Percentiles rank a stretch among this genome's conserved stretches.
Conservation (phyloP, 1,140 invertebrate species). For the Dinothrombium tinctorium region DNA sequence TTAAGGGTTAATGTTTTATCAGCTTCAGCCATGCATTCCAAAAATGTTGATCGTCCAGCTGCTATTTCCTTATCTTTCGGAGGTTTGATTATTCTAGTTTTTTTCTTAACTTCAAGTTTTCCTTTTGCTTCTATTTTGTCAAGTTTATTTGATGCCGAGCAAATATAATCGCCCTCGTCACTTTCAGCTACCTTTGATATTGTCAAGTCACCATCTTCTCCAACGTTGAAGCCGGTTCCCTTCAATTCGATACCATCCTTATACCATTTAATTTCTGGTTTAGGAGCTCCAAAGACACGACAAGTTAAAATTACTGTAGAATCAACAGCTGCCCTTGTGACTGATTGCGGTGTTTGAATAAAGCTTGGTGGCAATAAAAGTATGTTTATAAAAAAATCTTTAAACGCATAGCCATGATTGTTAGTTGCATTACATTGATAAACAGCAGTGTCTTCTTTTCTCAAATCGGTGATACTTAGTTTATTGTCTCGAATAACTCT, state of each 20-base stretch:
- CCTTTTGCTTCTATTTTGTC: slow-evolving; percentile 49
- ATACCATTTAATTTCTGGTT: slow-evolving; percentile 80
- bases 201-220: slow-evolving; percentile 52
- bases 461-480: slow-evolving; percentile 55
- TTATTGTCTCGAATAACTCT: slow-evolving; percentile 32
- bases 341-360: slow-evolving; percentile 46
- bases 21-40: slow-evolving; percentile 68
- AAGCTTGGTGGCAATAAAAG: slow-evolving; percentile 70
- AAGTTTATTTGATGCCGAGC: slow-evolving; percentile 77
- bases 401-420: slow-evolving; percentile 88
- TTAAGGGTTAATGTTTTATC: slow-evolving; percentile 49
- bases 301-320: slow-evolving; percentile 58
- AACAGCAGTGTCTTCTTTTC: slow-evolving; percentile 79
- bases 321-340: slow-evolving; percentile 42
- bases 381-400: slow-evolving; percentile 93
- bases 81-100: slow-evolving; percentile 53
- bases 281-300: slow-evolving; percentile 81
- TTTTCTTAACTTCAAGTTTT: slow-evolving; percentile 50
- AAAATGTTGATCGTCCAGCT: slow-evolving; percentile 63
- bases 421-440: slow-evolving; percentile 98
- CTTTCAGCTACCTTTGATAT: slow-evolving; percentile 55
- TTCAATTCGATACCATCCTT: slow-evolving; percentile 53
- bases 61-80: slow-evolving; percentile 75
- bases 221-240: slow-evolving; percentile 47
- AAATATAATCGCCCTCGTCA: slow-evolving; percentile 69